Evolutionary conservation across 2,113 vertebrate species (phyloP), one percentile per base, ranked within the genome.

Genomic region (Symphodus melops): DNA sequence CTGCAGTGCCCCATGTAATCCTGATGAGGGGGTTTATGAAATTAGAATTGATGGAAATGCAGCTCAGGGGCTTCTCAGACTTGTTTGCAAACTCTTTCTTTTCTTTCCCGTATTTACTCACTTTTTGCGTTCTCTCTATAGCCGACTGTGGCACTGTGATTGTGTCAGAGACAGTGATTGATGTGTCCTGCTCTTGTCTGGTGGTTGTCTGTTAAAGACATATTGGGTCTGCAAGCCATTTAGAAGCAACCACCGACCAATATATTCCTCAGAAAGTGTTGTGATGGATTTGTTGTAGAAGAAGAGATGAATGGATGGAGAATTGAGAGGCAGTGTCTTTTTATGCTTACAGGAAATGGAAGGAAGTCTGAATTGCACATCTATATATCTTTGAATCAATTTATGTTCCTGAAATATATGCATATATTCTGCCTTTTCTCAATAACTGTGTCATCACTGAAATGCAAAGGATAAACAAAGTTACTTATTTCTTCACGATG

Each of bases 11-110:
- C 25, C 39, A 21, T 72, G 53, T 59, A 60, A 75, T 77, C 51
- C 54, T 44, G 69, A 75, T 46, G 37, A 75, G 46, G 70, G 81
- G 71, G 81, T 87, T 86, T 77, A 81, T 83, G 67, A 82, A 75
- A 85, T 76, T 44, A 56, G 77, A 89, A 83, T 73, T 66, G 75
- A 84, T 83, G 61, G 54, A 84, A 81, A 72, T 72, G 54, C 11
- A 13, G 42, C 83, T 74, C 13, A 2, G 39, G 37, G 76, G 11
- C 14, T 61, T 53, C 65, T 42, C 1, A 2, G 37, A 46, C n/a
- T 59, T 36, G 78, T 69, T 69, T 75, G 80, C 68, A 20, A 8
- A 7, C 12, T n/a, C 69, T 75, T 64, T 75, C 19, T 48, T 17
- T 48, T 17, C 2, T n/a, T n/a, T 5, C 16, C 16, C 19, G 46